A percentile compares a stretch with the other conserved stretches of the same genome.
These are phyloP conservation scores for Pachyseris speciosa DNA, from an alignment of 64 coral and sea anemone species.

Conservation along the genomic window DNA sequence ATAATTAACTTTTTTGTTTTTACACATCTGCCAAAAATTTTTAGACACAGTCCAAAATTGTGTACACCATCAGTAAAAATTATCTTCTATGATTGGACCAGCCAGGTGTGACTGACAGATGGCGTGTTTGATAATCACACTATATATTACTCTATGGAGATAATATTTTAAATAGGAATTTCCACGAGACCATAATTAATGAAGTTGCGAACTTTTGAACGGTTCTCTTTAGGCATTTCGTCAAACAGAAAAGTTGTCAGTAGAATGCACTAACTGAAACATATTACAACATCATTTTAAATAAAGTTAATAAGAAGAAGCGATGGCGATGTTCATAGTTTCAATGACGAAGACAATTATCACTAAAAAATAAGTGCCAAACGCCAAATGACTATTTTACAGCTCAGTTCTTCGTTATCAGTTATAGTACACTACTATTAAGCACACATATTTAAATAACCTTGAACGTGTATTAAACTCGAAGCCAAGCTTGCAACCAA, in stretches of 20 bases:
- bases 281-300: background rate
- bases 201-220: too few species aligned
- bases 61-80: background rate
- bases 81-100: constrained; percentile 3
- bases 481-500: background rate
- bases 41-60: background rate
- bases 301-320: background rate
- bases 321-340: too few species aligned
- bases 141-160: background rate
- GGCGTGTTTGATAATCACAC: background rate
- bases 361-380: too few species aligned
- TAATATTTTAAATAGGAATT: too few species aligned
- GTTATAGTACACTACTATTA: too few species aligned
- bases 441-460: background rate
- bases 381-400: background rate
- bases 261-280: background rate
- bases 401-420: background rate
- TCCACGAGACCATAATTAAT: too few species aligned
- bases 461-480: too few species aligned
- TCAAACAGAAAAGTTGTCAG: background rate
- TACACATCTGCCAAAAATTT: background rate
- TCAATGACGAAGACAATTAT: too few species aligned
- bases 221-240: background rate
- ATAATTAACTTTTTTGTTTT: background rate
- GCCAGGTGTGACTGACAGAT: constrained; percentile 24